These are phyloP conservation scores for Ardeotis arabs DNA, from an alignment of 2,113 vertebrate genomes.

Conservation along the genomic window DNA sequence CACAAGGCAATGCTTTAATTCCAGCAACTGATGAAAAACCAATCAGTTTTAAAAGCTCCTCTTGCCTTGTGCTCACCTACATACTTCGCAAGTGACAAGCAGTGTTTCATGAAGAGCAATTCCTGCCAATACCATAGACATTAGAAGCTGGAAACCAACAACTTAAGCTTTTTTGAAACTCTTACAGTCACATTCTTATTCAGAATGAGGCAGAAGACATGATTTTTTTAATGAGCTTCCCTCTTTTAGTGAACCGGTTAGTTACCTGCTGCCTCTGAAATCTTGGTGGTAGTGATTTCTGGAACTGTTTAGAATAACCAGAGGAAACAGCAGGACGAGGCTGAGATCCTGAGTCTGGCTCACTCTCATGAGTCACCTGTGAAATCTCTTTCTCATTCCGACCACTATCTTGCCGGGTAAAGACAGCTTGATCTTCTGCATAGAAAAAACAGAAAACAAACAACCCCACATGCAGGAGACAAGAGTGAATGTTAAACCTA, in stretches of 20 bases:
- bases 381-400: conserved; percentile 77
- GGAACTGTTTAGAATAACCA: conserved; percentile 98
- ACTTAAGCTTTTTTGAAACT: not conserved
- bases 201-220: not conserved
- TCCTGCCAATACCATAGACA: not conserved
- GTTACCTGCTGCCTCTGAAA: conserved; percentile 97
- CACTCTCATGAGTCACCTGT: conserved; percentile 78
- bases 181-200: not conserved
- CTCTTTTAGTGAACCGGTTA: not conserved
- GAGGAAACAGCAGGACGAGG: conserved; percentile 90
- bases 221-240: not conserved
- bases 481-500: not conserved
- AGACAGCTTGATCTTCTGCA: conserved; percentile 67
- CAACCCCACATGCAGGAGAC: not conserved
- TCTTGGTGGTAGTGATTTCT: conserved; percentile 94
- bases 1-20: not conserved
- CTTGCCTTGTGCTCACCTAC: not conserved
- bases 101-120: not conserved
- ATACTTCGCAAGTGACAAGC: not conserved
- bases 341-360: conserved; percentile 85
- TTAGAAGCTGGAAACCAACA: not conserved
- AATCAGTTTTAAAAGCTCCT: not conserved
- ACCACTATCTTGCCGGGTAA: conserved; percentile 75
- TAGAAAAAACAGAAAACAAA: not conserved
- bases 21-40: not conserved